These are phyloP conservation scores for Pseudomyrmex flavicornis DNA, from an alignment of 1,140 invertebrate species.

Conservation along the genomic window DNA sequence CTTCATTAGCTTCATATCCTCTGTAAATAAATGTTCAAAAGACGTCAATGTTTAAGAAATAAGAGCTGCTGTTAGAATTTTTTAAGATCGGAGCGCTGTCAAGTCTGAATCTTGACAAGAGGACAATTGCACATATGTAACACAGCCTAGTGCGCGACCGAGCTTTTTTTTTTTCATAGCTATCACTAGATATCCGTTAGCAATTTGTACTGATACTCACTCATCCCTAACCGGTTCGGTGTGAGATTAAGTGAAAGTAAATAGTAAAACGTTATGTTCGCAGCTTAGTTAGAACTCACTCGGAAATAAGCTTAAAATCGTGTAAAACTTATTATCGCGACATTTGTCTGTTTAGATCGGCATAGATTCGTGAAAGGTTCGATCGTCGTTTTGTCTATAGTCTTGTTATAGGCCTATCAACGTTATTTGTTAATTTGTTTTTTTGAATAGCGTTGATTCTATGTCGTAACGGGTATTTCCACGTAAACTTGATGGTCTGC, in stretches of 20 bases:
- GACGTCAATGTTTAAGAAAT: constrained; percentile 34
- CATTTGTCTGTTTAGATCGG: neutral
- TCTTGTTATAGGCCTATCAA: constrained; percentile 35
- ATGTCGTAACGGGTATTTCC: neutral
- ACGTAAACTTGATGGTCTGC: constrained; percentile 9
- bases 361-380: constrained; percentile 4
- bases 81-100: neutral
- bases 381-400: constrained; percentile 6
- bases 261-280: neutral
- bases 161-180: too few species aligned
- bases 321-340: constrained; percentile 5
- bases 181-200: too few species aligned
- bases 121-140: too few species aligned
- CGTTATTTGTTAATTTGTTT: neutral
- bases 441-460: neutral
- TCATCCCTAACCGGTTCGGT: too few species aligned
- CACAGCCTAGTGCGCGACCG: too few species aligned
- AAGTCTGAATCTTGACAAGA: too few species aligned
- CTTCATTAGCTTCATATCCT: constrained; percentile 10
- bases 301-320: neutral
- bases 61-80: constrained; percentile 40
- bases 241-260: neutral
- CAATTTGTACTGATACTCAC: too few species aligned
- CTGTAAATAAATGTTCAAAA: constrained; percentile 42
- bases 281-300: too few species aligned